Conservation (phyloP, 2,797 vertebrate genomes). For the Selene dorsalis region DNA sequence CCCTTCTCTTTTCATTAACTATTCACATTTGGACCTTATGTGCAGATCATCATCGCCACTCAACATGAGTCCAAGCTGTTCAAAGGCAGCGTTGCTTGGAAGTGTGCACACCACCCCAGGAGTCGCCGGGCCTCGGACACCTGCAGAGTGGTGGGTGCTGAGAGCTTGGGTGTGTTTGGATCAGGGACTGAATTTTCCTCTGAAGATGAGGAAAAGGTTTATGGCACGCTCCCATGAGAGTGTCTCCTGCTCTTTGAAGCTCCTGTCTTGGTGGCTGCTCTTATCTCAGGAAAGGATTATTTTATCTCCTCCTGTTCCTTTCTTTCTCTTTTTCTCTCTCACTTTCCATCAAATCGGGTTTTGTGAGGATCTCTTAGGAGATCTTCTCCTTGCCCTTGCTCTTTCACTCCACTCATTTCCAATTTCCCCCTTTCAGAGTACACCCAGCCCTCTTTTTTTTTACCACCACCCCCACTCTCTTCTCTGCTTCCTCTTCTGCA, state of each 20-base stretch:
- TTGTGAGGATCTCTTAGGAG: slow-evolving; percentile 63
- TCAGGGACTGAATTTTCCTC: slow-evolving; percentile 83
- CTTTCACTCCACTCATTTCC: slow-evolving; percentile 67
- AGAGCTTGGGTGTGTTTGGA: slow-evolving; percentile 81
- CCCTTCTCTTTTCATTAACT: slow-evolving; percentile 78
- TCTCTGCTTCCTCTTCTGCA: slow-evolving; percentile 66
- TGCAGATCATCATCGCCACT: slow-evolving; percentile 80
- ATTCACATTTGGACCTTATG: slow-evolving; percentile 82
- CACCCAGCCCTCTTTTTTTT: slow-evolving; percentile 55
- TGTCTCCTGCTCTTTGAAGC: slow-evolving; percentile 91
- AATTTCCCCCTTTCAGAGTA: slow-evolving; percentile 57
- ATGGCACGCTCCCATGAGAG: slow-evolving; percentile 85
- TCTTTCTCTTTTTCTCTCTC: slow-evolving; percentile 60
- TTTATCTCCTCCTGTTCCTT: slow-evolving; percentile 84
- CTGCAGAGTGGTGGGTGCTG: slow-evolving; percentile 79
- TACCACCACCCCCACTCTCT: slow-evolving; percentile 49
- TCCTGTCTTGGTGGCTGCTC: slow-evolving; percentile 92
- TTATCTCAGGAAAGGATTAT: slow-evolving; percentile 94
- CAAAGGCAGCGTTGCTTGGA: slow-evolving; percentile 78
- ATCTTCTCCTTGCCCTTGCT: slow-evolving; percentile 63
- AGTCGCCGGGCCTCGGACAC: slow-evolving; percentile 70
- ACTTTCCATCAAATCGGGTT: slow-evolving; percentile 63
- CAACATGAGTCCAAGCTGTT: slow-evolving; percentile 76
- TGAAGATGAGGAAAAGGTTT: slow-evolving; percentile 91
- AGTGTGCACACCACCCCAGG: slow-evolving; percentile 75